Evolutionary conservation across 1,140 invertebrate genomes (phyloP).

Genomic region (Panagrolaimus sp.): DNA sequence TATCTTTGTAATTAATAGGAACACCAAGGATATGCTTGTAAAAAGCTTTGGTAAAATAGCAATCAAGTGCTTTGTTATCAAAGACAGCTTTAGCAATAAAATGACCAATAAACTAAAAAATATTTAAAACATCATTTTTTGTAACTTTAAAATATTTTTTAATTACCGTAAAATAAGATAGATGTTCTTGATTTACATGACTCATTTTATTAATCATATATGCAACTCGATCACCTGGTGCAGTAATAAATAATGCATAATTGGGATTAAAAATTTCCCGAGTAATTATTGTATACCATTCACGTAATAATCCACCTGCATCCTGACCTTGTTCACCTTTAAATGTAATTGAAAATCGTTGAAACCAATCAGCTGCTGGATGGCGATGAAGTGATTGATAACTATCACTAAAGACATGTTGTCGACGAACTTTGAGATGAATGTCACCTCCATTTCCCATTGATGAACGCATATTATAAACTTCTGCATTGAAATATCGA

Average conservation of each 20-base stretch:
- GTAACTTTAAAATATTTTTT: neutral
- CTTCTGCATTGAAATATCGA: slow-evolving; percentile 71
- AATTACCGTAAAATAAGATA: slow-evolving; percentile 75
- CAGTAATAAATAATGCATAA: slow-evolving; percentile 86
- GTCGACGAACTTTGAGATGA: slow-evolving; percentile 66
- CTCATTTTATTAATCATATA: slow-evolving; percentile 90
- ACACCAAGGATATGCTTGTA: slow-evolving; percentile 90
- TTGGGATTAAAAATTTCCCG: slow-evolving; percentile 90
- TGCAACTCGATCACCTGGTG: slow-evolving; percentile 85
- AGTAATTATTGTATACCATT: slow-evolving; percentile 91
- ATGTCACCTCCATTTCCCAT: slow-evolving; percentile 7
- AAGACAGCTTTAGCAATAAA: slow-evolving; percentile 90
- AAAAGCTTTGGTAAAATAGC: slow-evolving; percentile 88
- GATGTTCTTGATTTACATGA: slow-evolving; percentile 85
- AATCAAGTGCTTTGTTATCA: slow-evolving; percentile 87
- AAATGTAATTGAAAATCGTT: slow-evolving; percentile 87
- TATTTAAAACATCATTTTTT: neutral
- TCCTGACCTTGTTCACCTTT: slow-evolving; percentile 91
- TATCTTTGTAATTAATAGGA: slow-evolving; percentile 80
- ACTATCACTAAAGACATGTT: slow-evolving; percentile 83
- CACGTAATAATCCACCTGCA: slow-evolving; percentile 74
- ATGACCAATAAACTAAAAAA: slow-evolving; percentile 73
- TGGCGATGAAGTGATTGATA: slow-evolving; percentile 79
- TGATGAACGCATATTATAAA: slow-evolving; percentile 44
- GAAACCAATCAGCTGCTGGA: slow-evolving; percentile 83